Percentiles rank a stretch among this genome's conserved stretches.
Conservation (phyloP, 64 coral and sea anemone species). For the Porites australiensis region DNA sequence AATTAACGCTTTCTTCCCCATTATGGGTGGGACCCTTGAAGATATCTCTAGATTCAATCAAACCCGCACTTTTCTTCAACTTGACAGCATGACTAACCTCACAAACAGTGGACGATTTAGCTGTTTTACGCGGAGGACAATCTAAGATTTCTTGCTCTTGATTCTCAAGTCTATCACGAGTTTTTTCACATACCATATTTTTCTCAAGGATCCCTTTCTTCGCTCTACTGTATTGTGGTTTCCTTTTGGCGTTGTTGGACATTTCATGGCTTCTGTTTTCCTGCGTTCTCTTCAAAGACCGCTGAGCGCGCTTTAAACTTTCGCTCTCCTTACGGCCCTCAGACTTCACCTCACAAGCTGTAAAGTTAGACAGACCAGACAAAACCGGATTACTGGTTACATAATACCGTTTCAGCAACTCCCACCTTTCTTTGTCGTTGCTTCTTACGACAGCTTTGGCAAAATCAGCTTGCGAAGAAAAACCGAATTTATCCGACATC, state of each 20-base stretch:
- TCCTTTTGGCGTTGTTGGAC: not conserved
- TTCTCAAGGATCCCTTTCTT: not conserved
- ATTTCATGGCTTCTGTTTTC: not conserved
- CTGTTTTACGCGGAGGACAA: not conserved
- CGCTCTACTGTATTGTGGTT: not conserved
- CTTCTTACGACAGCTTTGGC: slow-evolving; percentile 36
- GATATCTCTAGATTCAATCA: not conserved
- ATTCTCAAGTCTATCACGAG: not conserved
- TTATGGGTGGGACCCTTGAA: not conserved
- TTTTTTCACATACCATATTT: not conserved
- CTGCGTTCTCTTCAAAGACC: not conserved
- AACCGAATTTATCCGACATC: slow-evolving; percentile 55
- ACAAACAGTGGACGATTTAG: no score
- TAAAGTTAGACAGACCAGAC: slow-evolving; percentile 32
- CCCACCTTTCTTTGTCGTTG: slow-evolving; percentile 3
- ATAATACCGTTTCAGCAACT: slow-evolving; percentile 66
- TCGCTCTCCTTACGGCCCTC: not conserved
- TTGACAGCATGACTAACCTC: not conserved
- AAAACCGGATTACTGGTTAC: slow-evolving; percentile 53
- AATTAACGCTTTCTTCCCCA: not conserved
- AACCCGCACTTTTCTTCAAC: not conserved
- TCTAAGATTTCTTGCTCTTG: no score
- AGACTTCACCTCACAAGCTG: not conserved
- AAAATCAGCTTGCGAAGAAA: slow-evolving; percentile 72
- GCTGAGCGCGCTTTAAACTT: not conserved